Percentiles rank a stretch among this genome's conserved stretches.
Conservation (phyloP, 2,888 invertebrate genomes). For the Parasteatoda lunata region DNA sequence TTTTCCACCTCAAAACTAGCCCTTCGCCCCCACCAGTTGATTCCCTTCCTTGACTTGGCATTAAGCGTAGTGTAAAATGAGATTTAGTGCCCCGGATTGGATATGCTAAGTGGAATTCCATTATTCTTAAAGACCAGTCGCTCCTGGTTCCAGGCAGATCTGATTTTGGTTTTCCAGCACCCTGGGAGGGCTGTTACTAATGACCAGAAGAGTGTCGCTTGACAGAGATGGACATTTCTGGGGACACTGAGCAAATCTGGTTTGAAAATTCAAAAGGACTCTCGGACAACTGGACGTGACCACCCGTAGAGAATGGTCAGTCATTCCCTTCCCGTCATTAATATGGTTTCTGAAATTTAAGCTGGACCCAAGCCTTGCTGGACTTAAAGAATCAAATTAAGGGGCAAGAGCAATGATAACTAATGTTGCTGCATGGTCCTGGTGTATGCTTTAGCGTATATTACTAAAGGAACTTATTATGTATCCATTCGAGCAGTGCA, state of each 20-base stretch:
- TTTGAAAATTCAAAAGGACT: conserved; percentile 32
- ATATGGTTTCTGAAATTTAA: conserved; percentile 23
- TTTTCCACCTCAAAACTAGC: not conserved
- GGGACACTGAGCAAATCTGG: conserved; percentile 26
- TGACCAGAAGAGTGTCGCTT: conserved; percentile 12
- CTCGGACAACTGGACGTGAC: conserved; percentile 45
- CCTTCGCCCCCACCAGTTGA: conserved; percentile 17
- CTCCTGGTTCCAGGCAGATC: conserved; percentile 13
- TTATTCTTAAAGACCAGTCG: conserved; percentile 50
- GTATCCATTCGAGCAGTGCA: not conserved
- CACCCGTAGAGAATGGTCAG: conserved; percentile 38
- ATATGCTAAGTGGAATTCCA: conserved; percentile 56
- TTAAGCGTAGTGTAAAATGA: conserved; percentile 51
- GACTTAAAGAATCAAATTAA: conserved; percentile 25
- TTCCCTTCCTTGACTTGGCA: conserved; percentile 27
- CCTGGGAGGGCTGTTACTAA: conserved; percentile 30
- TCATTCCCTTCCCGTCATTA: conserved; percentile 26
- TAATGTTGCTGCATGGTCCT: conserved; percentile 9
- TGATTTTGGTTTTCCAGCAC: conserved; percentile 14
- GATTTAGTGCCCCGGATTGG: conserved; percentile 39
- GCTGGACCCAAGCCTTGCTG: not conserved
- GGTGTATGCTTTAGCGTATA: not conserved
- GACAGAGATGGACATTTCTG: conserved; percentile 34
- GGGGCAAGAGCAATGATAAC: conserved; percentile 10
- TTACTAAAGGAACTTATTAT: not conserved